Evolutionary conservation across 2,113 vertebrate species (phyloP).

Genomic region (Neofelis nebulosa): DNA sequence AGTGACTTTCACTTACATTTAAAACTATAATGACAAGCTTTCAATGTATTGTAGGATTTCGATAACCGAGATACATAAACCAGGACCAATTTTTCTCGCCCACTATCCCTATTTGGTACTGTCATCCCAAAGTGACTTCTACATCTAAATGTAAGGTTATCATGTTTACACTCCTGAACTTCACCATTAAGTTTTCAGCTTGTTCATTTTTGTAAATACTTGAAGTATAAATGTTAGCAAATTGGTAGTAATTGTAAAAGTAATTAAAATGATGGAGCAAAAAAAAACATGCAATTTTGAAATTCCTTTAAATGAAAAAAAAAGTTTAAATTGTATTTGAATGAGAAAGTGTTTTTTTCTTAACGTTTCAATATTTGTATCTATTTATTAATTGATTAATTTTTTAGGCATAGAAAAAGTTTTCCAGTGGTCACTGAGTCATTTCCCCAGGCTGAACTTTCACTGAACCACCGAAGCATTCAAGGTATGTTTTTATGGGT

Average conservation of each 20-base stretch:
- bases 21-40: background rate
- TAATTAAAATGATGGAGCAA: background rate
- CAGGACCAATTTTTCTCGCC: background rate
- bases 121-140: background rate
- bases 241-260: slow-evolving; percentile 26
- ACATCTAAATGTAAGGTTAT: background rate
- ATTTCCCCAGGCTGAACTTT: slow-evolving; percentile 40
- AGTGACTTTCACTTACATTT: background rate
- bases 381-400: slow-evolving; percentile 17
- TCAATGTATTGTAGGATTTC: background rate
- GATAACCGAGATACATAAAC: background rate
- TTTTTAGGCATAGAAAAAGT: slow-evolving; percentile 67
- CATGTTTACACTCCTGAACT: background rate
- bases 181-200: slow-evolving; percentile 10
- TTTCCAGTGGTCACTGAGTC: slow-evolving; percentile 5
- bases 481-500: slow-evolving; percentile 76
- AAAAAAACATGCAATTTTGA: background rate
- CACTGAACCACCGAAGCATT: slow-evolving; percentile 38
- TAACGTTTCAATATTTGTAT: slow-evolving; percentile 34
- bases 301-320: slow-evolving; percentile 33
- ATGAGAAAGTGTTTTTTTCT: background rate
- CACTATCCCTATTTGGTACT: background rate
- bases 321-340: slow-evolving; percentile 26
- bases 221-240: slow-evolving; percentile 37
- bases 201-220: slow-evolving; percentile 25